These are phyloP conservation scores for Neofelis nebulosa DNA, from an alignment of 2,113 vertebrate species.

Conservation along the genomic window DNA sequence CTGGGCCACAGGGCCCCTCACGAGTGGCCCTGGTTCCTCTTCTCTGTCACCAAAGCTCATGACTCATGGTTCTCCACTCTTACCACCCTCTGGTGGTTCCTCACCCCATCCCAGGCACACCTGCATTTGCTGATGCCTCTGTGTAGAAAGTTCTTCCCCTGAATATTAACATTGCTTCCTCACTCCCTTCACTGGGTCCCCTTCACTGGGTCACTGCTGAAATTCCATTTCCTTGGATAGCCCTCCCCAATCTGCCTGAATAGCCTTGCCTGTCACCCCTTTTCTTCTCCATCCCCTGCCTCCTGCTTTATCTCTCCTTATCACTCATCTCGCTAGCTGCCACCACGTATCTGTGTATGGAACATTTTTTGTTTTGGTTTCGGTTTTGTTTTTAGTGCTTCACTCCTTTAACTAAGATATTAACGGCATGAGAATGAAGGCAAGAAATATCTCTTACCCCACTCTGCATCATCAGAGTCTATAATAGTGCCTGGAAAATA, in stretches of 20 bases:
- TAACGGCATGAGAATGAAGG: background rate
- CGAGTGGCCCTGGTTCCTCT: fast-evolving
- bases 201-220: background rate
- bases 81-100: fast-evolving
- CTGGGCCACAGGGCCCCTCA: fast-evolving
- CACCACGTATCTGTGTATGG: background rate
- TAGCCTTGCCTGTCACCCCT: background rate
- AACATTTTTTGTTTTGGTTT: background rate
- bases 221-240: background rate
- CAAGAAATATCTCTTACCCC: background rate
- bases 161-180: background rate
- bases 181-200: background rate
- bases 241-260: background rate
- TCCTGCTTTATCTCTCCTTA: background rate
- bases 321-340: background rate
- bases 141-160: background rate
- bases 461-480: background rate
- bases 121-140: background rate
- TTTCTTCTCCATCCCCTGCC: fast-evolving
- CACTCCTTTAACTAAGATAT: background rate
- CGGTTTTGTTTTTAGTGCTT: background rate
- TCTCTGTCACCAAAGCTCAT: background rate
- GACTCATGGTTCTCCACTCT: fast-evolving
- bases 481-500: background rate
- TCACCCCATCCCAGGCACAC: background rate